Evolutionary conservation across 2,797 vertebrate genomes (phyloP).

Genomic region (Odontamblyopus lacepedii): DNA sequence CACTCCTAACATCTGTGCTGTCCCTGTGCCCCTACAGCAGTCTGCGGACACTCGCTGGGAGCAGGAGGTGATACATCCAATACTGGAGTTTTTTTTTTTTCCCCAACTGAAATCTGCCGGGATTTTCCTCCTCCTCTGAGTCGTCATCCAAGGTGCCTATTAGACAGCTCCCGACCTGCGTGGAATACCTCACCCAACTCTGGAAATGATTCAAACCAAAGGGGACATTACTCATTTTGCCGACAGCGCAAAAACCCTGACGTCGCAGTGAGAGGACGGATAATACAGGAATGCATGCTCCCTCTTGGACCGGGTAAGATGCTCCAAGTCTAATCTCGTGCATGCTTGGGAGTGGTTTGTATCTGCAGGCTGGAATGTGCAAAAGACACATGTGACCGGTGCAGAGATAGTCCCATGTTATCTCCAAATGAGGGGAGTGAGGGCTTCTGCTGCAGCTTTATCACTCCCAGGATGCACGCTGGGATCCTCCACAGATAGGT

Average conservation of each 20-base stretch:
- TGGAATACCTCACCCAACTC: conserved; percentile 51
- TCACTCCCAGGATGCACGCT: conserved; percentile 47
- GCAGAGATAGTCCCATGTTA: conserved; percentile 53
- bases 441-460: conserved; percentile 47
- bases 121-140: conserved; percentile 41
- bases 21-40: conserved; percentile 63
- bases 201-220: conserved; percentile 49
- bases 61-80: conserved; percentile 48
- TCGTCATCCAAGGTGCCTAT: conserved; percentile 35
- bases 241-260: conserved; percentile 55
- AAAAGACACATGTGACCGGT: conserved; percentile 53
- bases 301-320: conserved; percentile 70
- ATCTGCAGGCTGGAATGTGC: conserved; percentile 66
- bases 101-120: conserved; percentile 15
- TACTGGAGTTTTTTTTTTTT: conserved; percentile 34
- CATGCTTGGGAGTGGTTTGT: conserved; percentile 46
- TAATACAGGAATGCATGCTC: conserved; percentile 61
- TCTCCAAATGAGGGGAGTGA: conserved; percentile 43
- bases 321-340: conserved; percentile 59
- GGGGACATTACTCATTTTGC: conserved; percentile 37
- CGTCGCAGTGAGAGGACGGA: conserved; percentile 63
- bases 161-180: conserved; percentile 47
- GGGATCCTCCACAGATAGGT: conserved; percentile 64
- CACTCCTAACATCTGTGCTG: conserved; percentile 78
- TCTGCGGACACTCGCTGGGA: conserved; percentile 64